These are phyloP conservation scores for Rhea americana DNA, from an alignment of 2,113 vertebrate genomes.

Conservation along the genomic window DNA sequence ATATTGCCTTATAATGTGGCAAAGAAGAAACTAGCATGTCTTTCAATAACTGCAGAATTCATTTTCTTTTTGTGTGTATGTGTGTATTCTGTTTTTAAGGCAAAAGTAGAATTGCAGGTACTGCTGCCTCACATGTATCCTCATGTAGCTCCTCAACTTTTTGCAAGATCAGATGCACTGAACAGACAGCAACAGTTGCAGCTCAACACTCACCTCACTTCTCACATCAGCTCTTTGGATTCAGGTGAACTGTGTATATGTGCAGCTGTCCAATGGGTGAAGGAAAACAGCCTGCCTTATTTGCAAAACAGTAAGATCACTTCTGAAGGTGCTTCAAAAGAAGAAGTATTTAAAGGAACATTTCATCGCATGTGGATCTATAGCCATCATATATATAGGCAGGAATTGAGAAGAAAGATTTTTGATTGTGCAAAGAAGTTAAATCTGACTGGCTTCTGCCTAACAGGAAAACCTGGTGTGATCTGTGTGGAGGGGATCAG, in stretches of 20 bases:
- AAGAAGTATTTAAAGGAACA: not conserved
- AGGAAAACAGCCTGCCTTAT: constrained; percentile 71
- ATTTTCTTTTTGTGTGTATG: not conserved
- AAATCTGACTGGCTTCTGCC: constrained; percentile 80
- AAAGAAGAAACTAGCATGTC: not conserved
- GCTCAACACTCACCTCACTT: constrained; percentile 70
- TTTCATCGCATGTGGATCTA: constrained; percentile 82
- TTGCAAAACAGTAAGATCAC: constrained; percentile 25
- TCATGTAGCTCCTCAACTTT: constrained; percentile 66
- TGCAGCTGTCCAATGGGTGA: constrained; percentile 78
- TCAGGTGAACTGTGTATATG: constrained; percentile 72
- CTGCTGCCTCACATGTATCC: constrained; percentile 77
- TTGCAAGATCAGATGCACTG: constrained; percentile 70
- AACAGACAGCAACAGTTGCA: constrained; percentile 75
- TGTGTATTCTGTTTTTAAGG: constrained; percentile 59
- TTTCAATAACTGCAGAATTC: not conserved
- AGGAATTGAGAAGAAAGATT: constrained; percentile 80
- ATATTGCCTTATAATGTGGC: not conserved
- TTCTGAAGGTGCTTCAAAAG: not conserved
- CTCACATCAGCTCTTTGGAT: constrained; percentile 70
- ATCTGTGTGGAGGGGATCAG: constrained; percentile 78
- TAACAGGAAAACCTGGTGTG: constrained; percentile 81
- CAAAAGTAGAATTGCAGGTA: constrained; percentile 77
- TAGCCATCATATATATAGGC: constrained; percentile 81
- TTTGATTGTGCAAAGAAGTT: constrained; percentile 77